Base-by-base conservation (phyloP, 2,113 vertebrate genomes). In the Anser cygnoides region DNA sequence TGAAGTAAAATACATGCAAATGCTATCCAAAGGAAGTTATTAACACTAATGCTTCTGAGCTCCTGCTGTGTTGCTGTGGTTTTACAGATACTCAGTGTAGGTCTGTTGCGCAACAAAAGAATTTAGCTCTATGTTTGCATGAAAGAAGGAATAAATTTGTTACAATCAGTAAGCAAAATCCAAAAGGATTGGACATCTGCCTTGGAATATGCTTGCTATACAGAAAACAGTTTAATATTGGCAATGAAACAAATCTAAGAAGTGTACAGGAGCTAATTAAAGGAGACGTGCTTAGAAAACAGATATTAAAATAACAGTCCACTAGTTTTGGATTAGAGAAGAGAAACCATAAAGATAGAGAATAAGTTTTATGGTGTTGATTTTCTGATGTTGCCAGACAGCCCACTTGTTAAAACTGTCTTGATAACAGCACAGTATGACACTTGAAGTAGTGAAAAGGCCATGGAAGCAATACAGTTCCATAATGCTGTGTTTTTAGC, bases 151-250 rank as follows among this genome's bases (percentile, higher is more conserved):
- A 91, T 91, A 92, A 71, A 95, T 94, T 96, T 90, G 92, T 92
- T 88, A 91, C 75, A 87, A 89, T 89, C 93, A 94, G 73, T 79
- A 93, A 96, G 84, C 83, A 84, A 95, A 92, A 94, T 96, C 95
- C 96, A 91, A 89, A 95, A 95, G 52, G 74, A 90, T 87, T 97
- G 96, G 82, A 95, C 91, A 92, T 96, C 84, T 96, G 90, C 94
- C 93, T 96, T 93, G 80, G 93, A 96, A 96, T 89, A 82, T 93
- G 92, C 80, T 96, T 52, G 3, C 93, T 89, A 92, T 78, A 95
- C 37, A 90, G 89, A 92, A 94, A 96, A 90, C 62, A 80, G 77
- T 93, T 95, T 96, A 95, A 81, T 95, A 84, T 78, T 95, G 95
- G 94, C 89, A 95, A 94, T 5, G 39, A 94, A 96, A 85, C 89